A percentile compares a stretch with the other conserved stretches of the same genome.
These are phyloP conservation scores for Orchesella flavescens DNA, from an alignment of 2,888 invertebrate species.

Conservation along the genomic window DNA sequence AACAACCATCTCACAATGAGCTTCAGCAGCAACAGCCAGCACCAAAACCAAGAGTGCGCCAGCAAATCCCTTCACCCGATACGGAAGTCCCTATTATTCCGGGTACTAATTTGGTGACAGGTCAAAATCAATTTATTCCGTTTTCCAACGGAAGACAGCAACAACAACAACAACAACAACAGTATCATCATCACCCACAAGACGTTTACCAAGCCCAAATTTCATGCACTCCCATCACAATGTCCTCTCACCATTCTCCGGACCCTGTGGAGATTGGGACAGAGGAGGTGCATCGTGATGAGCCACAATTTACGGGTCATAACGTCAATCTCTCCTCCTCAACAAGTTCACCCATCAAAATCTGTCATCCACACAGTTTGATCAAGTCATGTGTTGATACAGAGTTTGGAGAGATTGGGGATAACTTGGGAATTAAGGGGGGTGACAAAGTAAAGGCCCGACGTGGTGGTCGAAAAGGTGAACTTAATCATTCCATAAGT, in stretches of 20 bases:
- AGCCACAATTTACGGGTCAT: slow-evolving; percentile 10
- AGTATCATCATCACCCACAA: neutral
- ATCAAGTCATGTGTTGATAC: slow-evolving; percentile 30
- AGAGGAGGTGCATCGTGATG: slow-evolving; percentile 48
- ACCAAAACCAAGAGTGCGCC: slow-evolving; percentile 51
- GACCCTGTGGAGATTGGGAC: slow-evolving; percentile 52
- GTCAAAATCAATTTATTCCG: slow-evolving; percentile 51
- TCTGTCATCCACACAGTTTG: slow-evolving; percentile 34
- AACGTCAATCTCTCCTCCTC: slow-evolving; percentile 6
- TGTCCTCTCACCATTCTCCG: slow-evolving; percentile 61
- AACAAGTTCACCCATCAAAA: slow-evolving; percentile 43
- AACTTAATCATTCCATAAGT: slow-evolving; percentile 38
- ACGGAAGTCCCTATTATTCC: slow-evolving; percentile 36
- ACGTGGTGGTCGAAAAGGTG: slow-evolving; percentile 15
- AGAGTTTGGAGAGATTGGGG: slow-evolving; percentile 52
- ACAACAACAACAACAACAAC: neutral
- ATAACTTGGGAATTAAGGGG: neutral
- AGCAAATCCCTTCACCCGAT: slow-evolving; percentile 54
- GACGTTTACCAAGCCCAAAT: neutral
- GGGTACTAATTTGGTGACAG: neutral
- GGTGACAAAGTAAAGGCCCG: slow-evolving; percentile 8
- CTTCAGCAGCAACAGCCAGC: neutral
- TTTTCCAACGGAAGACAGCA: slow-evolving; percentile 6
- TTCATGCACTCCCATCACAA: slow-evolving; percentile 42
- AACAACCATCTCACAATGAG: neutral